Evolutionary conservation across 2,888 invertebrate species (phyloP).

Genomic region (Autographa gamma): DNA sequence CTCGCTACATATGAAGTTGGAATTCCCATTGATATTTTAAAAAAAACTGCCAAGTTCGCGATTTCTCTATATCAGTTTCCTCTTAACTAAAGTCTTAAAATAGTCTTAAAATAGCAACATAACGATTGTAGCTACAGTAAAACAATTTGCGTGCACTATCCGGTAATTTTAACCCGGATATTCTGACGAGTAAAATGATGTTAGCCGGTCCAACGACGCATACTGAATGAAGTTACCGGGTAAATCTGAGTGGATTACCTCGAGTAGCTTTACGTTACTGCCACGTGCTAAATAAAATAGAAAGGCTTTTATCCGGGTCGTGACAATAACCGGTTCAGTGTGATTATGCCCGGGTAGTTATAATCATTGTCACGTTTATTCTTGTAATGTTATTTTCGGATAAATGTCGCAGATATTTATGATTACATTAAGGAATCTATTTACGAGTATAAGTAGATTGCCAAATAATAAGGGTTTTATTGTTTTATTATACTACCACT

Average conservation of each 20-base stretch:
- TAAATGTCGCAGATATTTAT: no score
- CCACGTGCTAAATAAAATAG: constrained; percentile 3
- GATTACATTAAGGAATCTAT: no score
- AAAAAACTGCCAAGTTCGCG: no score
- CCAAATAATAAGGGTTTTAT: no score
- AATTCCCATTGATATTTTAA: no score
- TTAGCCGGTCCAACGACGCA: background rate
- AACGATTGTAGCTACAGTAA: background rate
- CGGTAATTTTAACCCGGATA: background rate
- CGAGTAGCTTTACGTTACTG: background rate
- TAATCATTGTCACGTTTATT: background rate
- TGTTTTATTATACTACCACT: no score
- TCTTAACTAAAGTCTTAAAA: no score
- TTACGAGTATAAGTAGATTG: no score
- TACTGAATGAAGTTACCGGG: background rate
- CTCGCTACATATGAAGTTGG: no score
- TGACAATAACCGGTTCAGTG: constrained; percentile 1
- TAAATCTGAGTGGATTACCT: constrained; percentile 4
- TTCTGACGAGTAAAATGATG: constrained; percentile 1
- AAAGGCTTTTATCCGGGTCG: constrained; percentile 2
- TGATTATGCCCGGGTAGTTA: background rate
- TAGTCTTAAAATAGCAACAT: background rate
- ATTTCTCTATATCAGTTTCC: no score
- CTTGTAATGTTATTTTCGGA: background rate
- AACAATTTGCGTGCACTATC: background rate